phyloP scores from a whole-genome alignment of 1,140 invertebrate species.

The Neotoxoptera formosana region DNA sequence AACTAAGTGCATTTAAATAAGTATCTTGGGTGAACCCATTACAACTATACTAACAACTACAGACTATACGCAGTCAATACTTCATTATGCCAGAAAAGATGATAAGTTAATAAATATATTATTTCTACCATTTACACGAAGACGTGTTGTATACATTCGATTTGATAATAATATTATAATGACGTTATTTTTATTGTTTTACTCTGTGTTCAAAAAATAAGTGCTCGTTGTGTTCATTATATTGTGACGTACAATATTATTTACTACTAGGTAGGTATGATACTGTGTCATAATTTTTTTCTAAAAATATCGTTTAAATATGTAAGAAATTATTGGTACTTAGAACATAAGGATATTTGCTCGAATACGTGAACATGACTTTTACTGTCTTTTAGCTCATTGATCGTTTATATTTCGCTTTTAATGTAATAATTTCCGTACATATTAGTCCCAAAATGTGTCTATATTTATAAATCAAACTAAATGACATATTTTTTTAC shows the following conservation, averaged over 20 bases:
- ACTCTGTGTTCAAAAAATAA: not conserved
- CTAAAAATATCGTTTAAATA: not conserved
- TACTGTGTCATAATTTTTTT: not conserved
- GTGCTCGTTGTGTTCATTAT: not conserved
- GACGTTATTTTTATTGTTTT: not conserved
- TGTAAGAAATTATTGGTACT: too few relatives aligned
- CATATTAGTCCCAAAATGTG: too few relatives aligned
- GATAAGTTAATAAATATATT: not conserved
- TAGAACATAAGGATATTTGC: too few relatives aligned
- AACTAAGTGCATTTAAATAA: slow-evolving; percentile 5
- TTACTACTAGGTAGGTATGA: not conserved
- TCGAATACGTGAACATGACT: too few relatives aligned
- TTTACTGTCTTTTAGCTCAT: too few relatives aligned
- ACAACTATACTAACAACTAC: not conserved
- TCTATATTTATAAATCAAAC: too few relatives aligned
- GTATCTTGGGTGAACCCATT: not conserved
- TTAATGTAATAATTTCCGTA: too few relatives aligned
- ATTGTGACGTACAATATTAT: not conserved
- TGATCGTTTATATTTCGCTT: too few relatives aligned
- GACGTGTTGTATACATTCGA: not conserved
- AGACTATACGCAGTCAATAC: not conserved
- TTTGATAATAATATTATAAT: not conserved
- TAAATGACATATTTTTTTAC: too few relatives aligned
- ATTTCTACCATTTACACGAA: not conserved
- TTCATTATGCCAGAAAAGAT: not conserved